Conservation (phyloP, 1,140 invertebrate genomes). For the Dinothrombium tinctorium region DNA sequence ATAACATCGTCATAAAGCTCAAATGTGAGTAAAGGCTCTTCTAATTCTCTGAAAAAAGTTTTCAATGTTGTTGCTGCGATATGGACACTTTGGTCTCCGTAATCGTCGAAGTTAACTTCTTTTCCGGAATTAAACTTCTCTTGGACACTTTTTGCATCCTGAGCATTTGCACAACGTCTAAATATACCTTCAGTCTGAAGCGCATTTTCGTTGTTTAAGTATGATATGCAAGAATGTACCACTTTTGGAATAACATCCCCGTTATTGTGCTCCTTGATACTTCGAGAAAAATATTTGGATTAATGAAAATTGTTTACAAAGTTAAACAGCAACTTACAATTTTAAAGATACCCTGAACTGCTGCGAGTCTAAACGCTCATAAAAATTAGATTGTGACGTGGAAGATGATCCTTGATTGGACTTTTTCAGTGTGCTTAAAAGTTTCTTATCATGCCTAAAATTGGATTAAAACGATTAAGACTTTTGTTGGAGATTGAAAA, state of each 20-base stretch:
- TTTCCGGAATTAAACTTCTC: slow-evolving; percentile 39
- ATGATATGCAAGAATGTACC: slow-evolving; percentile 40
- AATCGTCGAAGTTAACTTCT: slow-evolving; percentile 38
- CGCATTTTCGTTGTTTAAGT: slow-evolving; percentile 24
- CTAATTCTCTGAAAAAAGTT: slow-evolving; percentile 73
- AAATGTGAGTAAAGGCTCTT: slow-evolving; percentile 80
- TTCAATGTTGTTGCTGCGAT: slow-evolving; percentile 81
- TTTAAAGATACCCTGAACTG: slow-evolving; percentile 81
- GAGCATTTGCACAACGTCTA: slow-evolving; percentile 60
- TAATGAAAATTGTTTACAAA: slow-evolving; percentile 3
- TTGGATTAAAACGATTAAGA: not conserved
- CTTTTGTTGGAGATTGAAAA: not conserved
- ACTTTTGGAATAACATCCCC: slow-evolving; percentile 62
- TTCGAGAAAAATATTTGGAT: slow-evolving; percentile 11
- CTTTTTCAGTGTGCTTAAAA: slow-evolving; percentile 30
- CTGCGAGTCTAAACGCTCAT: slow-evolving; percentile 37
- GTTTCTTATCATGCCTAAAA: slow-evolving; percentile 42
- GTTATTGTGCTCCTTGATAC: slow-evolving; percentile 60
- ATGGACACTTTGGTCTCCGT: slow-evolving; percentile 35
- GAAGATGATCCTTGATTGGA: slow-evolving; percentile 15
- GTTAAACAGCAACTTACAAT: slow-evolving; percentile 27
- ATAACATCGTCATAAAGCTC: slow-evolving; percentile 83
- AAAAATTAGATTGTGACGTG: slow-evolving; percentile 13
- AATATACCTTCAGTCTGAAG: slow-evolving; percentile 88
- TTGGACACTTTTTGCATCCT: slow-evolving; percentile 59